phyloP scores from a whole-genome alignment of 2,797 vertebrate genomes.

The Muraenolepis orangiensis region DNA sequence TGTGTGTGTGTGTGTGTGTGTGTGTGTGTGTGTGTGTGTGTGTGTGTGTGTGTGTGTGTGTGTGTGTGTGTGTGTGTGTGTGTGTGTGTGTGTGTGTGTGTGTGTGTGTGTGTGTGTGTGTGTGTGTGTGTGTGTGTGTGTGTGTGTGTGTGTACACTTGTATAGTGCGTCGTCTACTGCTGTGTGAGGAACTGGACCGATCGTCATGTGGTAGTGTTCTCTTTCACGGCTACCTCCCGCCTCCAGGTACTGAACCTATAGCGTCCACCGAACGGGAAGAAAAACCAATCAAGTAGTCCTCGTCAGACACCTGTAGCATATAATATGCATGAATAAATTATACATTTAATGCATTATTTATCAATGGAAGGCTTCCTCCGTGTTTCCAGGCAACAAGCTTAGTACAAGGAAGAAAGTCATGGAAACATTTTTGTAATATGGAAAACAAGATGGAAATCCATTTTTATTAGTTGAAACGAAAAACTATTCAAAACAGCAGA shows the following conservation, averaged over 20 bases:
- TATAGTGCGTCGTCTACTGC: conserved; percentile 86
- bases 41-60: conserved; percentile 15
- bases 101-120: not conserved
- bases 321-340: not conserved
- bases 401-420: not conserved
- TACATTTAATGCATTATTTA: not conserved
- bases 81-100: not conserved
- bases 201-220: conserved; percentile 97
- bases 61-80: conserved; percentile 27
- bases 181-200: conserved; percentile 96
- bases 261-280: not conserved
- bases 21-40: conserved; percentile 18
- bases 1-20: too few relatives aligned
- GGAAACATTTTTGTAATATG: not conserved
- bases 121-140: conserved; percentile 2
- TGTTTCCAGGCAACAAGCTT: not conserved
- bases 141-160: conserved; percentile 24
- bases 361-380: not conserved
- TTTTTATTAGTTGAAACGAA: not conserved
- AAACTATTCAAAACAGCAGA: not conserved
- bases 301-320: not conserved
- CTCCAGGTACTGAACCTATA: conserved; percentile 80
- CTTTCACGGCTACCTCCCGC: conserved; percentile 95
- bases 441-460: not conserved
- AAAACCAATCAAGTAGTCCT: not conserved